Evolutionary conservation across 37 sponge, comb jelly and placozoan species (phyloP).

Genomic region (Hexactinellida sp.): DNA sequence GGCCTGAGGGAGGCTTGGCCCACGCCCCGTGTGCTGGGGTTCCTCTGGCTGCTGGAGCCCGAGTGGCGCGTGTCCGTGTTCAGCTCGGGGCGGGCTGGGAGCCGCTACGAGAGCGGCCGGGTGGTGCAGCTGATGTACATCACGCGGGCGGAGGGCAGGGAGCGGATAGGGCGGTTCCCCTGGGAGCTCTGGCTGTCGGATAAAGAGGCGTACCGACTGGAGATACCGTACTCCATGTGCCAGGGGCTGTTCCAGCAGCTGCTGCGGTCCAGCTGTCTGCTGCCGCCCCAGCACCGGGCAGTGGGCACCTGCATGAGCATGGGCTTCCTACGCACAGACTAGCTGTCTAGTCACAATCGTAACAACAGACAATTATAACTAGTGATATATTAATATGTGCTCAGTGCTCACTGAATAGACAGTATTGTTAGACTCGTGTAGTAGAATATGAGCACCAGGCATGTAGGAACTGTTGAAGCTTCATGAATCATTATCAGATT

Average conservation of each 20-base stretch:
- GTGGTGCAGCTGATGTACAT: not conserved
- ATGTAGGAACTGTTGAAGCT: too few species aligned
- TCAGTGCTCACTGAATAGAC: too few species aligned
- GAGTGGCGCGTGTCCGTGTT: not conserved
- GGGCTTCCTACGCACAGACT: not conserved
- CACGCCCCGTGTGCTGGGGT: not conserved
- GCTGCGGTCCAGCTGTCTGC: not conserved
- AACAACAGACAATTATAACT: too few species aligned
- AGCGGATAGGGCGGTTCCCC: not conserved
- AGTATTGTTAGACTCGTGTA: too few species aligned
- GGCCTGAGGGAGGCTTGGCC: not conserved
- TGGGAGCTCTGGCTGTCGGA: slow-evolving; percentile 4
- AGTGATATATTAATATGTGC: too few species aligned
- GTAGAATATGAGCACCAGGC: too few species aligned
- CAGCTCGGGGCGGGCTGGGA: not conserved
- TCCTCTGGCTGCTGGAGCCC: slow-evolving; percentile 14
- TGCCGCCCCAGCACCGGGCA: not conserved
- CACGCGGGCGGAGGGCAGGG: not conserved
- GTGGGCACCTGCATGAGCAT: not conserved
- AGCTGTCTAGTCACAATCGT: too few species aligned
- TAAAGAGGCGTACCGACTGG: not conserved
- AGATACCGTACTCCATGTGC: not conserved
- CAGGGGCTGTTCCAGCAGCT: not conserved
- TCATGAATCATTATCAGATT: too few species aligned
- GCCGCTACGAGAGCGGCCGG: not conserved